Percentiles rank a stretch among this genome's conserved stretches.
These are phyloP conservation scores for Archaeoteleia sp. DNA, from an alignment of 2,888 invertebrate genomes.

Conservation along the genomic window DNA sequence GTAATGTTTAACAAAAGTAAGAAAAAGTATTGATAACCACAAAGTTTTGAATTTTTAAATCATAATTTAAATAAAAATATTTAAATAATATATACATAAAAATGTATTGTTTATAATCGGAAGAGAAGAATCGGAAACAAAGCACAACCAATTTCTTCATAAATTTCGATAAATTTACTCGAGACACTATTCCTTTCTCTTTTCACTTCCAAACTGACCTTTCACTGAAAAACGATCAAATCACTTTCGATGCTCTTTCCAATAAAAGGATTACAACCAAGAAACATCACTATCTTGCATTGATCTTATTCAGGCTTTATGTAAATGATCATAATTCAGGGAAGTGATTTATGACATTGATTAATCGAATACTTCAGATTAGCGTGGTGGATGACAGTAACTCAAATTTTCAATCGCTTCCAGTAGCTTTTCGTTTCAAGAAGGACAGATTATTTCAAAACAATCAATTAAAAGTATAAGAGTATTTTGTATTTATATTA, in stretches of 20 bases:
- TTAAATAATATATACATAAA: too few relatives aligned
- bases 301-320: constrained; percentile 43
- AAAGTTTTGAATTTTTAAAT: too few relatives aligned
- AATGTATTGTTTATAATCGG: too few relatives aligned
- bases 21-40: too few relatives aligned
- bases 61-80: too few relatives aligned
- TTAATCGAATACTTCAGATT: constrained; percentile 31
- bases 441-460: neutral
- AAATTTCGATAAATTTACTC: constrained; percentile 42
- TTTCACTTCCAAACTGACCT: constrained; percentile 64
- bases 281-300: constrained; percentile 27
- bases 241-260: constrained; percentile 53
- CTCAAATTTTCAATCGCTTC: constrained; percentile 15
- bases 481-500: too few relatives aligned
- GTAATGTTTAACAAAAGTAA: too few relatives aligned
- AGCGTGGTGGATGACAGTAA: constrained; percentile 28
- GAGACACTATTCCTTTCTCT: constrained; percentile 61
- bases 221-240: constrained; percentile 58
- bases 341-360: constrained; percentile 43
- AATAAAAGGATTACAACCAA: constrained; percentile 43
- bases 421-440: neutral
- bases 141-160: constrained; percentile 11
- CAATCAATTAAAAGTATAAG: too few relatives aligned
- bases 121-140: too few relatives aligned
- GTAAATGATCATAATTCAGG: constrained; percentile 27